Base-by-base conservation (phyloP, 2,888 invertebrate species). In the Orgyia antiqua region DNA sequence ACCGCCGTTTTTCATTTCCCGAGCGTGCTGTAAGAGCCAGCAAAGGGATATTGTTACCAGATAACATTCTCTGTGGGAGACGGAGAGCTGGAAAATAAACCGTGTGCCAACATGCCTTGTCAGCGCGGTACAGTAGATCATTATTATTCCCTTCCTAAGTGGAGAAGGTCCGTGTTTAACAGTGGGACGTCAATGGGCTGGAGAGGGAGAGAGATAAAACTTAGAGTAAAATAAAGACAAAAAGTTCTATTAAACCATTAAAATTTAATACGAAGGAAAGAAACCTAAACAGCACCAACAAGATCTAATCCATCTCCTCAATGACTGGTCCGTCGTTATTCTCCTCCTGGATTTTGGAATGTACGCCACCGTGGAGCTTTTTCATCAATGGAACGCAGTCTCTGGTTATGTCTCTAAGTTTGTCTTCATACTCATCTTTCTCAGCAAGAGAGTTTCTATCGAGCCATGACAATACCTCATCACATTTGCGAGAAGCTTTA, bases 391-490 rank as follows among this genome's bases (percentile, higher is more conserved):
- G 66, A 78, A 53, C 47, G 37, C 73, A 77, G 2, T 60, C 59
- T 12, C 35, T 41, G 1, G 41, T 54, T 1, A 74, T 37, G 24
- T 69, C 64, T 13, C 56, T 67, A n/a, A 63, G 41, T 59, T 90
- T 90, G 36, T 89, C 86, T 37, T 91, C 90, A 49, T 88, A 91
- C 56, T 93, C 92, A 1, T 89, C 90, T 54, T 88, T 89, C 32
- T 91, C 91, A 2, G 92, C 92, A 29, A 90, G 64, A 7, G 88
- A 72, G 65, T 93, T 93, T 31, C 70, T 76, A 45, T 93, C 93
- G 38, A 93, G 67, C 93, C 93, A 93, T 29, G 80, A 76, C 28
- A 93, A 58, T 17, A 87, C 78, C 2, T 89, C 88, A 0, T 89
- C 88, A 51, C 90, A 90, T 41, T 86, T 79, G 24, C 71, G 65